Base-by-base conservation (phyloP, 2,113 vertebrate species). In the Silurus glanis region DNA sequence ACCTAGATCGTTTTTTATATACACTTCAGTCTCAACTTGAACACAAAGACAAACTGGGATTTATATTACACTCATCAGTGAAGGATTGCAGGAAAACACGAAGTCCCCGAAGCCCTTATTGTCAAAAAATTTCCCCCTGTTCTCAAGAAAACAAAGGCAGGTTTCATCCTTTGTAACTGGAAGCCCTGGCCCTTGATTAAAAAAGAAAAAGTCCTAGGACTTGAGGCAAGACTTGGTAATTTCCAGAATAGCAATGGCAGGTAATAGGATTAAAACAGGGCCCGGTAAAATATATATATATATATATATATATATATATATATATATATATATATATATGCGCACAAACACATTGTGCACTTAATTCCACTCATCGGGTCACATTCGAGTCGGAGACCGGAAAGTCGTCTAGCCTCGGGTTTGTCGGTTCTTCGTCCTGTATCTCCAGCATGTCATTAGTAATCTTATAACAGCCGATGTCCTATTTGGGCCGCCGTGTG, bases 111-210 rank as follows among this genome's bases (percentile, higher is more conserved):
- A 83, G 86, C 85, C 47, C 64, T 80, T 62, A 5, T 37, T 71
- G 67, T 53, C 59, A 76, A 19, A 76, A 19, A 86, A 88, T 69
- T 56, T 25, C 55, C 25, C 64, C 82, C 62, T 56, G 55, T 78
- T 64, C 45, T 86, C 74, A 51, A 12, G 4, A 51, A 37, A 23
- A 89, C 76, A 87, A 69, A 85, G 53, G 55, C 16, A 25, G 79
- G 59, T 82, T 85, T 89, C 62, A 87, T 87, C 47, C 59, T 75
- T 37, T 64, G 62, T 80, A 83, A 88, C 58, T 7, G 2, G 19
- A 89, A 84, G 76, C 67, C 69, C n/a, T 59, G 28, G 80, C 80
- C 9, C 49, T 69, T 67, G 10, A 61, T 82, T 53, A 71, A 83
- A 79, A 84, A 84, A 14, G 5, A 83, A 79, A 84, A 84, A 21